These are phyloP conservation scores for Malacosoma neustria DNA, from an alignment of 2,888 invertebrate species.

Conservation along the genomic window DNA sequence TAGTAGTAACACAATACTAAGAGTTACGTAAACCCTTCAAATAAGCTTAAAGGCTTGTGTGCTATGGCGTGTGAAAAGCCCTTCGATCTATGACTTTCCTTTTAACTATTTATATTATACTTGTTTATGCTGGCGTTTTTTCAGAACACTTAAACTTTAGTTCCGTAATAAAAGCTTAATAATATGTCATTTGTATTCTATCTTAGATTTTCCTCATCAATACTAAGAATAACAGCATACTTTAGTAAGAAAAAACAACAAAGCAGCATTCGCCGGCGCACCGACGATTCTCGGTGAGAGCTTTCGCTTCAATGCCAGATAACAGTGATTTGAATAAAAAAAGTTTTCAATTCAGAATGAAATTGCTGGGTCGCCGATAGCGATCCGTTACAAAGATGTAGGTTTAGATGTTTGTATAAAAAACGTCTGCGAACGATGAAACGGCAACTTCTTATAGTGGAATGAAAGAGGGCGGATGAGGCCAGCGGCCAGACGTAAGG, in stretches of 20 bases:
- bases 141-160: too few species aligned
- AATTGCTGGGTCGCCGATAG: constrained; percentile 17
- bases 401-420: constrained; percentile 24
- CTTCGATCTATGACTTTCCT: too few species aligned
- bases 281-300: not conserved
- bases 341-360: constrained; percentile 15
- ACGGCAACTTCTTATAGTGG: constrained; percentile 15
- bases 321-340: not conserved
- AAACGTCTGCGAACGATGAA: constrained; percentile 21
- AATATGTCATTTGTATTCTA: not conserved
- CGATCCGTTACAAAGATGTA: constrained; percentile 28
- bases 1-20: too few species aligned
- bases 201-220: not conserved
- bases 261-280: not conserved
- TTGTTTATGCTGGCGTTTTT: too few species aligned
- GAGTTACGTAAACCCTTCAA: too few species aligned
- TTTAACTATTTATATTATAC: too few species aligned
- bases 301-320: not conserved
- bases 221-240: not conserved
- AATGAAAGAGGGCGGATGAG: constrained; percentile 15
- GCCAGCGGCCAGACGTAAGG: constrained; percentile 24
- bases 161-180: too few species aligned
- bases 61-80: too few species aligned
- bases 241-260: not conserved
- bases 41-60: too few species aligned